Base-by-base conservation (phyloP, 2,888 invertebrate species). In the Ypsolopha sequella region DNA sequence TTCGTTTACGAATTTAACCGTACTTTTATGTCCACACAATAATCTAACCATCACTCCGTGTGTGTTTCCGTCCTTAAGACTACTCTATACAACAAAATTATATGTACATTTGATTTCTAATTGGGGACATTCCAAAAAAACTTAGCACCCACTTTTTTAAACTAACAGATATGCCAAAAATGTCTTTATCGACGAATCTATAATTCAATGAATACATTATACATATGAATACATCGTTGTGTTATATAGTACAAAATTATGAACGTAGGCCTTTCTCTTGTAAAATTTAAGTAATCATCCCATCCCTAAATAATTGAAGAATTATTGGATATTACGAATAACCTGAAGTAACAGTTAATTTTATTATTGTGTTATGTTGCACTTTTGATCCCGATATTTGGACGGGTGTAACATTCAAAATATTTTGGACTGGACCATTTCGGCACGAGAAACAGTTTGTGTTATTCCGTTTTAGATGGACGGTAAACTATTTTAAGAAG, bases 131-230 rank as follows among this genome's bases (percentile, higher is more conserved):
- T 64, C 63, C 60, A 61, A 61, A 66, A 24, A 60, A 58, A 62
- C 63, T 65, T 62, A 80, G 80, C 81, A 81, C 81, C 81, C 78
- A 68, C 70, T 60, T 67, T 64, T 62, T 65, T 71, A 71, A 67
- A 70, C 66, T 72, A 73, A 70, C 66, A 64, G 70, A 77, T 77
- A 78, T 75, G 76, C 71, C 62, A 56, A 56, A 24, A 55, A 54
- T 55, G 50, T 54, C 50, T 47, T 47, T 47, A 8, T 24, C 24
- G 24, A 24, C 24, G 24, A 24, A 24, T 24, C 24, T 4, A 24
- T 24, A 24, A 24, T 24, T 24, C 24, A 24, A 24, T 24, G 2
- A 2, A 24, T n/a, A n/a, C n/a, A n/a, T n/a, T n/a, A n/a, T n/a
- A n/a, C n/a, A n/a, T n/a, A n/a, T n/a, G n/a, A n/a, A n/a, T 24